These are phyloP conservation scores for Motacilla tschutschensis DNA, from an alignment of 2,113 vertebrate genomes.

Conservation along the genomic window DNA sequence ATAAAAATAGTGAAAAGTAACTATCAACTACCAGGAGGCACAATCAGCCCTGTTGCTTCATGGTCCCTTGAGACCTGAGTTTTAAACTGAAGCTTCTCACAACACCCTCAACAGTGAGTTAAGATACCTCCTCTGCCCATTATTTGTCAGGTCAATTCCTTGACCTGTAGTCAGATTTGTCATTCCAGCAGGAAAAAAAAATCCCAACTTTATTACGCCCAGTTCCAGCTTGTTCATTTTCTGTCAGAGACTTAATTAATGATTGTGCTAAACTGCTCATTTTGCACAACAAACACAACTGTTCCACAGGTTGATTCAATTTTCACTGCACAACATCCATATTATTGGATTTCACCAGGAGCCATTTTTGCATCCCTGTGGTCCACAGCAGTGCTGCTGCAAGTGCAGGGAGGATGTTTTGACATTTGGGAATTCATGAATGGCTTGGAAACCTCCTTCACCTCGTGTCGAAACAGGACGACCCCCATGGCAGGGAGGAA, in stretches of 20 bases:
- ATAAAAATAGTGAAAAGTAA: conserved; percentile 4
- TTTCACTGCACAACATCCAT: not conserved
- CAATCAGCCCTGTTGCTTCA: not conserved
- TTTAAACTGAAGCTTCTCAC: not conserved
- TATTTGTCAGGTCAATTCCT: not conserved
- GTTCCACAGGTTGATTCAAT: not conserved
- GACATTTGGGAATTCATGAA: not conserved
- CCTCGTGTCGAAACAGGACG: too few relatives aligned
- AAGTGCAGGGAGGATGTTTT: not conserved
- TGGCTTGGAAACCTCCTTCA: not conserved
- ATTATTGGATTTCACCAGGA: not conserved
- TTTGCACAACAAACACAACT: not conserved
- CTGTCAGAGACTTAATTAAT: conserved; percentile 1
- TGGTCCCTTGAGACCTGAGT: not conserved
- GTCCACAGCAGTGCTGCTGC: not conserved
- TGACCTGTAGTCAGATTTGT: not conserved
- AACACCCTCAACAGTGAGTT: not conserved
- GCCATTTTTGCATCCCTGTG: not conserved
- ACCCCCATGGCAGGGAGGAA: too few relatives aligned
- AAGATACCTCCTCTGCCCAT: not conserved
- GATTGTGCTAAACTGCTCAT: not conserved
- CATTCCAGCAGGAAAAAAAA: not conserved
- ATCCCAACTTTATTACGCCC: rapidly evolving
- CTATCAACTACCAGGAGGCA: not conserved
- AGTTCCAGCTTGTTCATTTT: not conserved